Evolutionary conservation across 2,888 invertebrate species (phyloP).

Genomic region (Catocala sponsa): DNA sequence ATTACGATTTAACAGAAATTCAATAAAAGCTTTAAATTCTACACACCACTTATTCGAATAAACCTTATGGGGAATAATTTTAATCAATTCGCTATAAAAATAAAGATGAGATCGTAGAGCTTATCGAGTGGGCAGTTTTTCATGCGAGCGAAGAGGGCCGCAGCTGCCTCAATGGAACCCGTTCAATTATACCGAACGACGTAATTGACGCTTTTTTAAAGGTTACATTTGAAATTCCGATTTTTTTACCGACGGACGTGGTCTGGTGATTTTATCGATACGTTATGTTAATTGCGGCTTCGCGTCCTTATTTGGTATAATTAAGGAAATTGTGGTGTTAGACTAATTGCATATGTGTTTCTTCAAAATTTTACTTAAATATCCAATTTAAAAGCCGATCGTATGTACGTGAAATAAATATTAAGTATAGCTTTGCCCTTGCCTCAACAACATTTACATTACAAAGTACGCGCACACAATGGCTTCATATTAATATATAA

Average conservation of each 20-base stretch:
- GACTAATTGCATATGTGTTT: too few species aligned
- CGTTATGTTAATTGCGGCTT: constrained; percentile 17
- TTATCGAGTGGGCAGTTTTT: constrained; percentile 37
- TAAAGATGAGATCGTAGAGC: constrained; percentile 21
- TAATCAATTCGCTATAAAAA: constrained; percentile 37
- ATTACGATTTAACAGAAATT: too few species aligned
- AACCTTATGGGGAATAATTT: constrained; percentile 21
- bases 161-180: constrained; percentile 41
- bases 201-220: constrained; percentile 46
- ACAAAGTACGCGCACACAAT: too few species aligned
- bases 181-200: constrained; percentile 41
- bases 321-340: background rate
- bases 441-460: too few species aligned
- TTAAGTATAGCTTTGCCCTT: too few species aligned
- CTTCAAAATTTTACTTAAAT: too few species aligned
- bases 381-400: too few species aligned
- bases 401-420: too few species aligned
- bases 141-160: constrained; percentile 19
- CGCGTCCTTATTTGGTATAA: constrained; percentile 20
- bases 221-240: constrained; percentile 33
- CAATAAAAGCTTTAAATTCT: too few species aligned
- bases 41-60: constrained; percentile 2
- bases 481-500: too few species aligned
- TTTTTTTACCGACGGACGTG: constrained; percentile 28
- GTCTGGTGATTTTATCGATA: constrained; percentile 30